Evolutionary conservation across 37 sponge, comb jelly and placozoan species (phyloP).

Genomic region (Axinella damicornis): DNA sequence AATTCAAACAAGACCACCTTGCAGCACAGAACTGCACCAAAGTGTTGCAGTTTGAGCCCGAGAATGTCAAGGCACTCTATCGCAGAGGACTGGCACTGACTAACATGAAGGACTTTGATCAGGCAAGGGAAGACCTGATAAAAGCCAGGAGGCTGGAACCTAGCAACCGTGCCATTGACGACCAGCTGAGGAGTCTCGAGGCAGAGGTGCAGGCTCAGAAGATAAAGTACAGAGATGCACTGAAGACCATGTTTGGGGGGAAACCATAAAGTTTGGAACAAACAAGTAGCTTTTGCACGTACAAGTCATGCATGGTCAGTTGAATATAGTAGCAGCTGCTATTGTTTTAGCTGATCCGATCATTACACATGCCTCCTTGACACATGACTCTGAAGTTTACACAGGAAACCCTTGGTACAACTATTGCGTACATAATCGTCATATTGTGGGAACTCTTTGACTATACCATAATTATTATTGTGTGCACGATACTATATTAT

Average conservation of each 20-base stretch:
- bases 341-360: too few species aligned
- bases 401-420: too few species aligned
- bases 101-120: slow-evolving; percentile 56
- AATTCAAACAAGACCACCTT: slow-evolving; percentile 41
- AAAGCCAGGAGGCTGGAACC: slow-evolving; percentile 47
- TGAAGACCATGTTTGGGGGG: slow-evolving; percentile 55
- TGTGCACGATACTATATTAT: too few species aligned
- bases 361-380: too few species aligned
- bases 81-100: slow-evolving; percentile 57
- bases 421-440: too few species aligned
- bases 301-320: too few species aligned
- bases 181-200: slow-evolving; percentile 24
- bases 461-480: too few species aligned
- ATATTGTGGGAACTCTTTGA: too few species aligned
- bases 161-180: slow-evolving; percentile 30
- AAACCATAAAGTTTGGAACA: neutral
- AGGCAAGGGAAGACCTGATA: slow-evolving; percentile 36
- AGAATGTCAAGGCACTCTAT: slow-evolving; percentile 66
- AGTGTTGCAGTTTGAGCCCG: slow-evolving; percentile 30
- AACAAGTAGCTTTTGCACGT: too few species aligned
- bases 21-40: slow-evolving; percentile 49
- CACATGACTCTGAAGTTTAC: too few species aligned
- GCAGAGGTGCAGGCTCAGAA: slow-evolving; percentile 5
- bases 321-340: too few species aligned
- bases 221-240: slow-evolving; percentile 13